Conservation (phyloP, 2,888 invertebrate species). For the Meteorus colon region DNA sequence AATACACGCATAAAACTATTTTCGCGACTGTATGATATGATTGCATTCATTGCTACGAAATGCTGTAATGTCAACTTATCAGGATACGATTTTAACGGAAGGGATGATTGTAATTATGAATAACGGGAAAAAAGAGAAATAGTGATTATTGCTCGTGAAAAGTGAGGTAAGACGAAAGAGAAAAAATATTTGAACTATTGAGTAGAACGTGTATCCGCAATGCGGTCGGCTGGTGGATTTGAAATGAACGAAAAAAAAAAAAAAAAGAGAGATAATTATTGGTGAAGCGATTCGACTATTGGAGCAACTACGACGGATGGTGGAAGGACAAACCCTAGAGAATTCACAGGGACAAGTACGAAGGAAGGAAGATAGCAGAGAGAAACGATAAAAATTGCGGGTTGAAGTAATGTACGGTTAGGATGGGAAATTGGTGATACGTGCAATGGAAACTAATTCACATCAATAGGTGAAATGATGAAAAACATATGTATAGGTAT, state of each 20-base stretch:
- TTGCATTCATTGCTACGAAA: too few species aligned
- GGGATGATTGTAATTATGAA: not conserved
- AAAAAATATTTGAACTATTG: conserved; percentile 14
- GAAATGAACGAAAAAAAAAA: conserved; percentile 3
- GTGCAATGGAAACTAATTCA: conserved; percentile 24
- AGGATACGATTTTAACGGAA: not conserved
- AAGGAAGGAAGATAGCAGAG: not conserved
- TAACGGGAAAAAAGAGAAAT: not conserved
- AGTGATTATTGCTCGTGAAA: not conserved
- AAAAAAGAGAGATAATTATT: conserved; percentile 44
- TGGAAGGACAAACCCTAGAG: not conserved
- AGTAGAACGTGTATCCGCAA: conserved; percentile 63
- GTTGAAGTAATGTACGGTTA: conserved; percentile 11
- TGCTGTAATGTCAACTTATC: too few species aligned
- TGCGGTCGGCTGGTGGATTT: conserved; percentile 56
- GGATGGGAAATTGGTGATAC: conserved; percentile 30
- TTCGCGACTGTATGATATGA: too few species aligned
- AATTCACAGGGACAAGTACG: conserved; percentile 7
- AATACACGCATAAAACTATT: too few species aligned
- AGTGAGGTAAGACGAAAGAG: not conserved
- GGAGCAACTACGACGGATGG: conserved; percentile 16
- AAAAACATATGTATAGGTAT: not conserved
- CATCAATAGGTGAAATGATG: not conserved
- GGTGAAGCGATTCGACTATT: conserved; percentile 34
- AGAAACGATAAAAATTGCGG: not conserved